Conservation (phyloP, 2,113 vertebrate genomes). For the Callospermophilus lateralis region DNA sequence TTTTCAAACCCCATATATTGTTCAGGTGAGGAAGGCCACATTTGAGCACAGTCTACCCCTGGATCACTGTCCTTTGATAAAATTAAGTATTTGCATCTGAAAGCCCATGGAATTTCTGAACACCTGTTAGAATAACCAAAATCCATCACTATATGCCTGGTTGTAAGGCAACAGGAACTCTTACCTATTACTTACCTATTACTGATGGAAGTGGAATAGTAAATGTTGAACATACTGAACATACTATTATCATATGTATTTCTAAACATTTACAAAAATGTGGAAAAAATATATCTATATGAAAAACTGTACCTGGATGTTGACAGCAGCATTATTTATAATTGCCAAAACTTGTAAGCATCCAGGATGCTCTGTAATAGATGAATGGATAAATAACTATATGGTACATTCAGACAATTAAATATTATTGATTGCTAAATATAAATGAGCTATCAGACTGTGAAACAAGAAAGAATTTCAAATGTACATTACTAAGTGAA, state of each 20-base stretch:
- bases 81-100: neutral
- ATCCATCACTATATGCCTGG: neutral
- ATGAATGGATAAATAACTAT: neutral
- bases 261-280: neutral
- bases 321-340: neutral
- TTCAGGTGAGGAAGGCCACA: neutral
- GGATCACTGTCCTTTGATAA: neutral
- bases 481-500: neutral
- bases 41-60: neutral
- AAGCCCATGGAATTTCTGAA: neutral
- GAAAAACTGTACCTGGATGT: neutral
- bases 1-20: neutral
- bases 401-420: neutral
- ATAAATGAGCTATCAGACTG: neutral
- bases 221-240: too few relatives aligned
- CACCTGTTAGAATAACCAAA: neutral
- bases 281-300: neutral
- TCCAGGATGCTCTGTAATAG: neutral
- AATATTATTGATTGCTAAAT: neutral
- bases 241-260: too few relatives aligned
- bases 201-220: neutral
- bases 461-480: neutral
- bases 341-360: neutral
- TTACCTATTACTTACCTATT: too few relatives aligned
- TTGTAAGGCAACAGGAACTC: neutral